phyloP scores from a whole-genome alignment of 2,113 vertebrate genomes.

The Datnioides undecimradiatus region DNA sequence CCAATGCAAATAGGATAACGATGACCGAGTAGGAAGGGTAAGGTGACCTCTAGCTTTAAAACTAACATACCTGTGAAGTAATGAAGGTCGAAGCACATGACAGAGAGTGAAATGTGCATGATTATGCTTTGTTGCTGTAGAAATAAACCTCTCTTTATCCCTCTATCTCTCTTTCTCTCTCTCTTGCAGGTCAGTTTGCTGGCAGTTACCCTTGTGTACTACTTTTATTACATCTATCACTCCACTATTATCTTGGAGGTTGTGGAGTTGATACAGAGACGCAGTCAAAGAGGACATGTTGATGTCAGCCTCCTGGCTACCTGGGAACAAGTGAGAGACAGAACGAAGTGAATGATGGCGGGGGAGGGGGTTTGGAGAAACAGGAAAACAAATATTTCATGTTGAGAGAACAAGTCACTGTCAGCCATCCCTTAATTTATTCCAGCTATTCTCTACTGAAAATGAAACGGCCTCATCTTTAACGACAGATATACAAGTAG shows the following conservation, averaged over 20 bases:
- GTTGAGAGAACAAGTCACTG: not conserved
- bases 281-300: conserved; percentile 60
- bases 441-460: not conserved
- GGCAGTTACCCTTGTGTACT: conserved; percentile 61
- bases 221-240: conserved; percentile 63
- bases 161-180: conserved; percentile 8
- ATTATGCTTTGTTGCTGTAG: not conserved
- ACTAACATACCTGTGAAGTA: conserved; percentile 42
- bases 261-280: conserved; percentile 76
- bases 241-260: conserved; percentile 63
- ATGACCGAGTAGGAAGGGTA: conserved; percentile 35
- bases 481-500: not conserved
- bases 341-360: not conserved
- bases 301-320: conserved; percentile 75
- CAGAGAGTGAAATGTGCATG: not conserved
- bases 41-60: conserved; percentile 49
- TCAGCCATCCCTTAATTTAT: not conserved
- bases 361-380: not conserved
- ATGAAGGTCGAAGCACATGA: conserved; percentile 26
- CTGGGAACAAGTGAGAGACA: conserved; percentile 82
- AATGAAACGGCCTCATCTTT: not conserved
- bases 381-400: conserved; percentile 24
- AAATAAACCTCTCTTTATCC: not conserved
- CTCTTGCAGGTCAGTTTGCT: conserved; percentile 72
- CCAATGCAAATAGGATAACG: conserved; percentile 42